These are phyloP conservation scores for Bruchidius siliquastri DNA, from an alignment of 2,888 invertebrate species.

Conservation along the genomic window DNA sequence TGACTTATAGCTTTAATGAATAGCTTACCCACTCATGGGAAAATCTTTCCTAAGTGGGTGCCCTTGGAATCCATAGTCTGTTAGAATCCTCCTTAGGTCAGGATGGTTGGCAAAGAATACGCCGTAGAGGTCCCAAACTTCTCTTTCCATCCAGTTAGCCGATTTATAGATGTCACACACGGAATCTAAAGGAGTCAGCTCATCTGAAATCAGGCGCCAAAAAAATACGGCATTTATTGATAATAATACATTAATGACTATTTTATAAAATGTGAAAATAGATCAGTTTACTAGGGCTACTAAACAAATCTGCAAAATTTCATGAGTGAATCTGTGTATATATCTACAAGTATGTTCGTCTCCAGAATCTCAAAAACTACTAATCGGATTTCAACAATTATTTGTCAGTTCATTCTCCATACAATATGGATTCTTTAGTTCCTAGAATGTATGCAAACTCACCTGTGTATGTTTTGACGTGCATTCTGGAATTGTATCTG, in stretches of 20 bases:
- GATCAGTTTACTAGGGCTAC: no score
- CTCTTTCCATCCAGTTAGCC: conserved; percentile 93
- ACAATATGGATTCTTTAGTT: no score
- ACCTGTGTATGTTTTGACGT: conserved; percentile 66
- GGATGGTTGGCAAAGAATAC: conserved; percentile 97
- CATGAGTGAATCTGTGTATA: no score
- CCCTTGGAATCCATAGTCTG: conserved; percentile 98
- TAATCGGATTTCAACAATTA: no score
- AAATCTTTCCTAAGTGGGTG: conserved; percentile 98
- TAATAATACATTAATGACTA: no score
- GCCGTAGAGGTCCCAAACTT: conserved; percentile 98
- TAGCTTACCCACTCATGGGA: conserved; percentile 87
- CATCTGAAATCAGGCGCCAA: conserved; percentile 61
- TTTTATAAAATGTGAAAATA: no score
- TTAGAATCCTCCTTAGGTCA: conserved; percentile 91
- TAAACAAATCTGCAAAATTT: no score
- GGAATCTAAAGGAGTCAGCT: conserved; percentile 88
- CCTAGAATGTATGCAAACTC: background rate
- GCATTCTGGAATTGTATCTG: conserved; percentile 84
- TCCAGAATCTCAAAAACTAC: no score
- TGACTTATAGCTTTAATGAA: background rate
- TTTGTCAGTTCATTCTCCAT: no score
- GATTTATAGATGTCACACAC: conserved; percentile 72
- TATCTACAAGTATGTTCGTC: no score
- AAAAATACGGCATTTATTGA: no score